Base-by-base conservation (phyloP, 2,797 vertebrate genomes). In the Lophura swinhoii region DNA sequence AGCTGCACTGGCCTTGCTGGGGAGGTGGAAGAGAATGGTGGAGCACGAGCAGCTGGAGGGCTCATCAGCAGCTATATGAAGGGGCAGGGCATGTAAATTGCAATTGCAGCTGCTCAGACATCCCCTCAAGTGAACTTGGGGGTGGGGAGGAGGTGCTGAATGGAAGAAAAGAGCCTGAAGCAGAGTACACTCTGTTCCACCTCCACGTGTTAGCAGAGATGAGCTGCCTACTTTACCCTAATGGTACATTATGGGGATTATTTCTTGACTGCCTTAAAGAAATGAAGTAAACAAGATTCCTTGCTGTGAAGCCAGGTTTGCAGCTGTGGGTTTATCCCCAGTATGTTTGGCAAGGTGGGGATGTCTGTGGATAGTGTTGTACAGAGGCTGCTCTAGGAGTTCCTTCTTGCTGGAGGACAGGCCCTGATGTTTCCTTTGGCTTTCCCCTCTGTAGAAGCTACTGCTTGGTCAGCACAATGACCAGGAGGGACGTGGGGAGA, bases 381-480 rank as follows among this genome's bases (percentile, higher is more conserved):
- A 31, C 28, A 53, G 49, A 70, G 22, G 11, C 15, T 70, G 49
- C 68, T 70, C 49, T 23, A 23, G 20, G 7, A 21, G 29, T 20
- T 41, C 29, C 35, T 10, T 22, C 49, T 41, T 12, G 35, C 10
- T 41, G 37, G 39, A 31, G 68, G 14, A 55, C 11, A 39, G 17
- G 22, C 56, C 48, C 66, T 37, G 17, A 31, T 7, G 8, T 10
- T 43, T n/a, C 17, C 18, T 35, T 29, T 28, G 70, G 44, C 1
- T 24, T 78, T 43, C 26, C 10, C 44, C 10, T 20, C 10, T 23
- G 21, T 1, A 18, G 53, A 23, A 44, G 35, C 24, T 37, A 64
- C 44, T 17, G 20, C 0, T 0, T 2, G 51, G 46, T 67, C 21
- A 2, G 12, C 0, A 12, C 17, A 68, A 2, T 56, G 35, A 17